Evolutionary conservation across 1,140 invertebrate genomes (phyloP).

Genomic region (Drosophila tristis): DNA sequence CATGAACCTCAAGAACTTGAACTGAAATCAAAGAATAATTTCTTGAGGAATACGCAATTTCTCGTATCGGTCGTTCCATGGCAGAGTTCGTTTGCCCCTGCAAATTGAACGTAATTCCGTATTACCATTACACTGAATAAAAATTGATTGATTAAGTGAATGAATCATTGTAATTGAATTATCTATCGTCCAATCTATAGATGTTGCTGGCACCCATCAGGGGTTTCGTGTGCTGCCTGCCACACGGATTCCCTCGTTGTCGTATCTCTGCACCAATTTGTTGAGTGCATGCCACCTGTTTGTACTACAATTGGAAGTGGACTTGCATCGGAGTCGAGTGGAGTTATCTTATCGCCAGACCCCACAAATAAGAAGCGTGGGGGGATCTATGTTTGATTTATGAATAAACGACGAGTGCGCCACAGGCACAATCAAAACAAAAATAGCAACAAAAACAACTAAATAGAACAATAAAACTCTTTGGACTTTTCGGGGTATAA

Average conservation of each 20-base stretch:
- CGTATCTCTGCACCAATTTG: neutral
- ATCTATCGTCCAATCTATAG: slow-evolving; percentile 46
- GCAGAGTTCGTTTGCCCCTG: too few species aligned
- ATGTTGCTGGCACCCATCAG: slow-evolving; percentile 35
- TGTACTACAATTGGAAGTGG: neutral
- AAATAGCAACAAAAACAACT: neutral
- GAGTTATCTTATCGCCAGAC: slow-evolving; percentile 33
- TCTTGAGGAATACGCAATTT: too few species aligned
- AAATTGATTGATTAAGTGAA: too few species aligned
- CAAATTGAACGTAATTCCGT: too few species aligned
- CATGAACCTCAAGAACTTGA: too few species aligned
- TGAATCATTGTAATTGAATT: slow-evolving; percentile 27
- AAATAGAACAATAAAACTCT: neutral
- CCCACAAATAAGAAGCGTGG: neutral
- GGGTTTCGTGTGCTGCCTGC: slow-evolving; percentile 11
- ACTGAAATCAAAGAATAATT: too few species aligned
- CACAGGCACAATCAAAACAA: too few species aligned
- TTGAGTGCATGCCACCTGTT: slow-evolving; percentile 41
- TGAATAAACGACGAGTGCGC: neutral
- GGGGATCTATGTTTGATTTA: slow-evolving; percentile 41
- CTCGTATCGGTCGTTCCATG: too few species aligned
- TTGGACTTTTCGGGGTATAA: slow-evolving; percentile 34
- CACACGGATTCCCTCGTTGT: neutral
- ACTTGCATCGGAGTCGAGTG: slow-evolving; percentile 11
- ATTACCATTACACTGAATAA: neutral